phyloP scores from a whole-genome alignment of 2,113 vertebrate genomes.

The Verasper variegatus region DNA sequence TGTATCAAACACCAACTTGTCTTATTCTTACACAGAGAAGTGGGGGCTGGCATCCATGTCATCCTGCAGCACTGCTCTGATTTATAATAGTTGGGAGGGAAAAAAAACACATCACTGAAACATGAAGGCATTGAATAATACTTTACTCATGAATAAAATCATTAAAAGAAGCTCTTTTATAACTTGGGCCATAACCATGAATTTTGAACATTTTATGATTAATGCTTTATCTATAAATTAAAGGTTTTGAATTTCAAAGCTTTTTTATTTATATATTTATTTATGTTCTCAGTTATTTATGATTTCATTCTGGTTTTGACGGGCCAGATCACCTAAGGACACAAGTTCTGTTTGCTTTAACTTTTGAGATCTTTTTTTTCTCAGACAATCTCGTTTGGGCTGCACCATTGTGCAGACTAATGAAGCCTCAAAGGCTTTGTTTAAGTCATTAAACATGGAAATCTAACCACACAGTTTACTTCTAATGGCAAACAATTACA shows the following conservation, averaged over 20 bases:
- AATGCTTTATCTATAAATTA: constrained; percentile 64
- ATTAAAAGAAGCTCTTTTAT: constrained; percentile 70
- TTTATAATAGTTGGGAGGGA: constrained; percentile 67
- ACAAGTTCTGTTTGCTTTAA: constrained; percentile 53
- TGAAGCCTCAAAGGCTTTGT: constrained; percentile 66
- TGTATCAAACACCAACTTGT: constrained; percentile 64
- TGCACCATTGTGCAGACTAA: constrained; percentile 60
- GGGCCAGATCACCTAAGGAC: constrained; percentile 51
- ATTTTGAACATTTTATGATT: constrained; percentile 58
- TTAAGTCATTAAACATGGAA: constrained; percentile 70
- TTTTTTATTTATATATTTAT: constrained; percentile 40
- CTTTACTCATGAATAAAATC: constrained; percentile 74
- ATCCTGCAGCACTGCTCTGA: constrained; percentile 58
- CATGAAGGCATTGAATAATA: constrained; percentile 67
- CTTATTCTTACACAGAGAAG: constrained; percentile 55
- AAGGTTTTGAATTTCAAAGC: constrained; percentile 33
- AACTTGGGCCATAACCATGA: constrained; percentile 46
- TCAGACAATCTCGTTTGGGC: constrained; percentile 50
- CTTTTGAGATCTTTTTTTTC: constrained; percentile 46
- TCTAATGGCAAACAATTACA: constrained; percentile 65
- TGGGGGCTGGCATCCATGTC: constrained; percentile 60
- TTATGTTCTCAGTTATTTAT: constrained; percentile 25
- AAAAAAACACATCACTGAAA: constrained; percentile 67
- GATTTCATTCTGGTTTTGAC: constrained; percentile 40
- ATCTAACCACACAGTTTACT: constrained; percentile 53